Base-by-base conservation (phyloP, 1,140 invertebrate genomes). In the Phymorhynchus buccinoides region DNA sequence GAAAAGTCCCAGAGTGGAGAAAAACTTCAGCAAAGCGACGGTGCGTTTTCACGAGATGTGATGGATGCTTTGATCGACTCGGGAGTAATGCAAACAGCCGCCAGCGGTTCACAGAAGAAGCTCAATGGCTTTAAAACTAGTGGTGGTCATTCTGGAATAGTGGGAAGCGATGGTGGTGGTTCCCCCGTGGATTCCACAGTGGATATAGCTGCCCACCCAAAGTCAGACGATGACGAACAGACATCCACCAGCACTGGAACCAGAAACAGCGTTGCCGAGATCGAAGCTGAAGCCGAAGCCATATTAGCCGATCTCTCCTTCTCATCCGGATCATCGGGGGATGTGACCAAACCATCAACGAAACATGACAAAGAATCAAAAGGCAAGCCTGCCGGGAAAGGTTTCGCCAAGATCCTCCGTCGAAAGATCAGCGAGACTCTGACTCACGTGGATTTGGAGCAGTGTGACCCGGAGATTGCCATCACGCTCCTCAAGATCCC, bases 401-500 rank as follows among this genome's bases (percentile, higher is more conserved):
- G 9, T 3, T 41, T 30, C 37, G 27, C 12, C 35, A 79, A 86
- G 52, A 84, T 88, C 27, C 73, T 88, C 30, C 80, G 80, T 12
- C 30, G 85, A 4, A 88, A 88, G 75, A 86, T 88, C 77, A 86
- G 84, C 62, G 32, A 85, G 73, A 88, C 84, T 12, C 66, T 89
- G 32, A 84, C 85, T 18, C 81, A 88, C 73, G 84, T 88, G 79
- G 88, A 90, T 41, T 85, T 91, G 16, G 89, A 89, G 32, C 85
- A 87, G 18, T 89, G 88, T 48, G 84, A 87, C 6, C 93, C 94
- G 0, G 94, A 94, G 75, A 91, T 93, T 0, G 93, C 92, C 71
- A 90, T 94, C 16, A 87, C 92, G 37, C 89, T 94, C 73, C 84
- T 94, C 82, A 88, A 87, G 42, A 89, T 93, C 37, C 94, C 94